A percentile compares a stretch with the other conserved stretches of the same genome.
Evolutionary conservation across 2,888 invertebrate genomes (phyloP).

Genomic region (Chrysolina haemoptera): DNA sequence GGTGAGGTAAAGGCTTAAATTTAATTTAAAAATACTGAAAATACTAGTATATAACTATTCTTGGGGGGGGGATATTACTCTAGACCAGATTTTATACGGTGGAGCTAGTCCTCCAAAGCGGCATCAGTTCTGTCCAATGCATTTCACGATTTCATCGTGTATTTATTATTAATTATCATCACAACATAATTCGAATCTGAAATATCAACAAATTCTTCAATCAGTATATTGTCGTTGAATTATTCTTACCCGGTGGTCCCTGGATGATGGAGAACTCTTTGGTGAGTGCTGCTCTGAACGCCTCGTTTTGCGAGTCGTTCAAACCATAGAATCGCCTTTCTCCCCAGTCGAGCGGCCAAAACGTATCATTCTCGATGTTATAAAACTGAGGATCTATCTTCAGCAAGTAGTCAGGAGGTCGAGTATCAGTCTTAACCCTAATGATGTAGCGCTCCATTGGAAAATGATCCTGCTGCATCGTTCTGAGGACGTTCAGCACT

Average conservation of each 20-base stretch:
- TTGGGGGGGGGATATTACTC: no score
- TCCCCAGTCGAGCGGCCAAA: constrained; percentile 40
- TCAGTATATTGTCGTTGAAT: no score
- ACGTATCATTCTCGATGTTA: constrained; percentile 40
- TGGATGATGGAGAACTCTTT: constrained; percentile 85
- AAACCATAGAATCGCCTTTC: constrained; percentile 62
- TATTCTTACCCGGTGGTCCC: constrained; percentile 83
- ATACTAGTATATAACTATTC: no score
- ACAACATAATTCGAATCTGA: no score
- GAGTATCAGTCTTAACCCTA: constrained; percentile 69
- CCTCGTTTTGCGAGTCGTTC: constrained; percentile 78
- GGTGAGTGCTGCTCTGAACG: constrained; percentile 79
- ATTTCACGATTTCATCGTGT: no score
- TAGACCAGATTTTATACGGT: no score
- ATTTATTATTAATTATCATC: no score
- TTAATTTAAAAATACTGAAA: no score
- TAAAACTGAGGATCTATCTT: constrained; percentile 35
- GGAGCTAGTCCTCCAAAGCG: no score
- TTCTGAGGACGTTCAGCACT: constrained; percentile 79
- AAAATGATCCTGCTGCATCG: constrained; percentile 73
- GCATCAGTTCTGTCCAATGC: no score
- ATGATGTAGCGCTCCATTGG: constrained; percentile 82
- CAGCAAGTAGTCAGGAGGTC: constrained; percentile 40
- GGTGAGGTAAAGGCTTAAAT: no score
- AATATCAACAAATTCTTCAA: no score